Conservation (phyloP, 37 sponge, comb jelly and placozoan genomes). For the Lycopodina hypogea region DNA sequence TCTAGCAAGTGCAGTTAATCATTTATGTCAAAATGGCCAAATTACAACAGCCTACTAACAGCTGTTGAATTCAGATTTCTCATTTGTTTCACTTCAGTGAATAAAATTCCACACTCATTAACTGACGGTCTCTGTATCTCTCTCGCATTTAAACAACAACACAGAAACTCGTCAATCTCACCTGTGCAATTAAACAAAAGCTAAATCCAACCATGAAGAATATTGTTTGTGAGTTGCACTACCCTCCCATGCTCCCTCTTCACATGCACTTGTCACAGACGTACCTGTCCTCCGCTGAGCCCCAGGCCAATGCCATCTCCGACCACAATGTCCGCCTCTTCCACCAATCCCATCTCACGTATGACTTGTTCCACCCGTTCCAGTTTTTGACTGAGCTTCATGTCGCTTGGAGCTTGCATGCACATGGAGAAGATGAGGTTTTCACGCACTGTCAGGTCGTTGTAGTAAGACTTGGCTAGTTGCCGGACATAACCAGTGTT, state of each 20-base stretch:
- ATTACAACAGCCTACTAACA: no score
- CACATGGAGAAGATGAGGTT: constrained; percentile 75
- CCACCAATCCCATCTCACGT: constrained; percentile 68
- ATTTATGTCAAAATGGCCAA: no score
- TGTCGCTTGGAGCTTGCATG: constrained; percentile 61
- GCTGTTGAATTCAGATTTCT: no score
- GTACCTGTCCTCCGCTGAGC: constrained; percentile 93
- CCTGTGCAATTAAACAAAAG: no score
- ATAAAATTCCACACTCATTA: no score
- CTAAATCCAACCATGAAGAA: no score
- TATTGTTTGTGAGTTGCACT: no score
- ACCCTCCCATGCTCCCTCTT: neutral
- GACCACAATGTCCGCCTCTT: constrained; percentile 69
- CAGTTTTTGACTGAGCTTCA: constrained; percentile 50
- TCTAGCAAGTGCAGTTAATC: no score
- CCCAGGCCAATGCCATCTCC: constrained; percentile 75
- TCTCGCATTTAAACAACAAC: no score
- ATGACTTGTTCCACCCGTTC: constrained; percentile 82
- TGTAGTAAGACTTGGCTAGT: constrained; percentile 68
- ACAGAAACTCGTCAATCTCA: no score
- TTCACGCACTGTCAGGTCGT: constrained; percentile 77
- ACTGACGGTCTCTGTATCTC: no score
- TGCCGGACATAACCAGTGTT: constrained; percentile 81
- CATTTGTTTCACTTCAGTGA: no score
- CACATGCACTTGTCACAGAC: neutral